Percentiles rank a stretch among this genome's conserved stretches.
Evolutionary conservation across 1,140 invertebrate species (phyloP).

Genomic region (Meloidogyne exigua): DNA sequence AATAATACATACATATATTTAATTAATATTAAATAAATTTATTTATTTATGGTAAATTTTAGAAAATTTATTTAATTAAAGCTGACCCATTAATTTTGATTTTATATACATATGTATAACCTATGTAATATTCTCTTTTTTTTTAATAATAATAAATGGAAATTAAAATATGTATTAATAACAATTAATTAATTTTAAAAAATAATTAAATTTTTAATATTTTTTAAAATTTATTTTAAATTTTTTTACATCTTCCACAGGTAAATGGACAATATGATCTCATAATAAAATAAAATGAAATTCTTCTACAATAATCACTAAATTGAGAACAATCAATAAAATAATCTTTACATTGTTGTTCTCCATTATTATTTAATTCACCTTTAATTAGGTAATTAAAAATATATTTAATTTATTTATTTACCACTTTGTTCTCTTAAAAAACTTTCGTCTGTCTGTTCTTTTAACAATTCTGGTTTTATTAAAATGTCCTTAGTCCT

Average conservation of each 20-base stretch:
- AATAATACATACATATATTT: no score
- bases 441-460: neutral
- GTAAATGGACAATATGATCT: slow-evolving; percentile 60
- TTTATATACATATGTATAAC: no score
- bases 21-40: no score
- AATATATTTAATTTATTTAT: neutral
- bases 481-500: neutral
- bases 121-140: no score
- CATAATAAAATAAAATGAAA: slow-evolving; percentile 64
- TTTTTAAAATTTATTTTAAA: neutral
- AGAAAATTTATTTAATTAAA: no score
- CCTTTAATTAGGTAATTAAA: neutral
- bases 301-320: slow-evolving; percentile 55
- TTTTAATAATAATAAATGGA: no score
- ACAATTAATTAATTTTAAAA: no score
- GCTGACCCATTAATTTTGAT: no score
- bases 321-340: slow-evolving; percentile 63
- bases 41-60: no score
- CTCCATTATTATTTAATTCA: neutral
- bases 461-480: neutral
- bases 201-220: neutral
- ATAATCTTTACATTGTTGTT: slow-evolving; percentile 54
- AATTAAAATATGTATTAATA: no score
- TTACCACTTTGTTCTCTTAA: slow-evolving; percentile 10
- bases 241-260: slow-evolving; percentile 34